Evolutionary conservation across 2,113 vertebrate species (phyloP).

Genomic region (Recurvirostra avosetta): DNA sequence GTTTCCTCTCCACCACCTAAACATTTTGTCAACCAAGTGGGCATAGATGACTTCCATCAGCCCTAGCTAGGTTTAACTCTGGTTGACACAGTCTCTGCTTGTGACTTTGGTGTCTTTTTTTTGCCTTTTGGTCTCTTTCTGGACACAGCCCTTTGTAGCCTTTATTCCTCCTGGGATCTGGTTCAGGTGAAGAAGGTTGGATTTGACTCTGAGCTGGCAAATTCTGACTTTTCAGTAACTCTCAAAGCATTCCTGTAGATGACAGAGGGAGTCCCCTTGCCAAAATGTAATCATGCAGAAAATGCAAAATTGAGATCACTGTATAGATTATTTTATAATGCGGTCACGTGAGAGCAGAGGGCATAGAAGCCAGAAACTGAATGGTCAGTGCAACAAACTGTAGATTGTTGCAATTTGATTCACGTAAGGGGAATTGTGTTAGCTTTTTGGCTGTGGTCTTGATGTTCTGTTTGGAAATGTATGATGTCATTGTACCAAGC

Average conservation of each 20-base stretch:
- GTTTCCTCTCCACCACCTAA: background rate
- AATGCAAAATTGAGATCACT: slow-evolving; percentile 71
- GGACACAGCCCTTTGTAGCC: background rate
- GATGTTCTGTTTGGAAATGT: slow-evolving; percentile 68
- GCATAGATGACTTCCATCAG: background rate
- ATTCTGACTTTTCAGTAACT: slow-evolving; percentile 60
- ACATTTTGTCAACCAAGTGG: background rate
- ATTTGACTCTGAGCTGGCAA: slow-evolving; percentile 53
- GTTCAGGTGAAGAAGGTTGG: background rate
- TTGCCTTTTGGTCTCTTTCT: background rate
- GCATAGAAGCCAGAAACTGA: slow-evolving; percentile 50
- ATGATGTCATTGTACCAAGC: slow-evolving; percentile 76
- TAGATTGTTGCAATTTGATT: slow-evolving; percentile 73
- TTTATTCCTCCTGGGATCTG: background rate
- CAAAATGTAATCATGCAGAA: slow-evolving; percentile 78
- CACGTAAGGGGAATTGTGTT: slow-evolving; percentile 69
- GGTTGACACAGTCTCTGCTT: background rate
- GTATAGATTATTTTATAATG: slow-evolving; percentile 75
- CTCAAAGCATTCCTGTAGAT: slow-evolving; percentile 70
- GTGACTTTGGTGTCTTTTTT: background rate
- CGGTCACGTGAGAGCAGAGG: slow-evolving; percentile 47
- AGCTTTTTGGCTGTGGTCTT: slow-evolving; percentile 47
- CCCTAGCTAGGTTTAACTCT: background rate
- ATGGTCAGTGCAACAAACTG: slow-evolving; percentile 41
- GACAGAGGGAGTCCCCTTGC: slow-evolving; percentile 58